A percentile compares a stretch with the other conserved stretches of the same genome.
These are phyloP conservation scores for Tapirus terrestris DNA, from an alignment of 2,113 vertebrate species.

Conservation along the genomic window DNA sequence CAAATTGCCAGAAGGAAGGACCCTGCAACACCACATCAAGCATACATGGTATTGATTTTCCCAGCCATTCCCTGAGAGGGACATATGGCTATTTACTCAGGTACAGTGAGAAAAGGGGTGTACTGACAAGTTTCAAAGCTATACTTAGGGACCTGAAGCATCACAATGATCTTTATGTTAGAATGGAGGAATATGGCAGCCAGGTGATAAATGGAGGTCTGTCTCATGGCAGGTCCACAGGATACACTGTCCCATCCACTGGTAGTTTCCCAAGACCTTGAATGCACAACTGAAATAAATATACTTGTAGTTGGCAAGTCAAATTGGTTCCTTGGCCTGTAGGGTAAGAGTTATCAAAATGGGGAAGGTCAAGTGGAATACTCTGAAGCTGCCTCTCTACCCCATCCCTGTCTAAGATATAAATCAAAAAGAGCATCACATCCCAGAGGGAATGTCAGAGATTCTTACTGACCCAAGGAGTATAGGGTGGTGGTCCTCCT, in stretches of 20 bases:
- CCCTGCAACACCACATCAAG: not conserved
- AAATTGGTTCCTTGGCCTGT: not conserved
- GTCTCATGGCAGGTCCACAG: not conserved
- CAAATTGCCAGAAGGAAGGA: not conserved
- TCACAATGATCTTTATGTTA: not conserved
- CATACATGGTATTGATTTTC: not conserved
- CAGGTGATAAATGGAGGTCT: not conserved
- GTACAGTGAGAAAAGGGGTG: not conserved
- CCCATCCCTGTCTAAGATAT: not conserved
- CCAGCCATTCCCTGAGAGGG: not conserved
- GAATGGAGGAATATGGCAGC: not conserved
- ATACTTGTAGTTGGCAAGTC: not conserved
- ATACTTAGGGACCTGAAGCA: not conserved
- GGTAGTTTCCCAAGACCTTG: not conserved
- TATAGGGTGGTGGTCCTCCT: not conserved
- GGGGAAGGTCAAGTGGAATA: not conserved
- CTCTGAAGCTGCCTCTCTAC: not conserved
- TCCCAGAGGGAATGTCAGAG: not conserved
- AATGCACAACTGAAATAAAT: not conserved
- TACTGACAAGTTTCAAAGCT: not conserved
- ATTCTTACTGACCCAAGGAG: not conserved
- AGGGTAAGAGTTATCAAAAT: not conserved
- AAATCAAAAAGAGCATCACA: not conserved
- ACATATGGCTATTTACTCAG: not conserved
- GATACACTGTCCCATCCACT: not conserved